Percentiles rank a stretch among this genome's conserved stretches.
These are phyloP conservation scores for Cyprinodon diabolis DNA, from an alignment of 2,797 vertebrate species.

Conservation along the genomic window DNA sequence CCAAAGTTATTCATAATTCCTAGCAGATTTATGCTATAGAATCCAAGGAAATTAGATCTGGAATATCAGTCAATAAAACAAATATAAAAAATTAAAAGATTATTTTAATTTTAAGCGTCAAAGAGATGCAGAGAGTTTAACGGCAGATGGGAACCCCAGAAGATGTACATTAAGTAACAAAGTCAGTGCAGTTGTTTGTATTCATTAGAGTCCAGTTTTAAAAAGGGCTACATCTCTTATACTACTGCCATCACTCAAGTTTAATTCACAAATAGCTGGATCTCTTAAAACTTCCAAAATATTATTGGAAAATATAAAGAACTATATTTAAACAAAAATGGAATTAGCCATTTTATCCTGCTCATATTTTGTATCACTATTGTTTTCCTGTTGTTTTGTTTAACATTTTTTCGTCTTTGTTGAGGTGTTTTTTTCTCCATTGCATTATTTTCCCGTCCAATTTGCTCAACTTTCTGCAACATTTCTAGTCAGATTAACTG, in stretches of 20 bases:
- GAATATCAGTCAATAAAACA: too few species aligned
- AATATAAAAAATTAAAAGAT: too few species aligned
- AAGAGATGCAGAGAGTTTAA: too few species aligned
- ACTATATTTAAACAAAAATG: neutral
- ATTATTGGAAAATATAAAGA: too few species aligned
- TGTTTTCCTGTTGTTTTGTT: neutral
- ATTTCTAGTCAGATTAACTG: slow-evolving; percentile 1
- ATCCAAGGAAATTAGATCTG: neutral
- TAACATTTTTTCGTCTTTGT: neutral
- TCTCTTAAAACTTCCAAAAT: neutral
- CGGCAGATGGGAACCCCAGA: too few species aligned
- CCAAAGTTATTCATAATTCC: neutral
- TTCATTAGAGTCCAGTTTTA: neutral
- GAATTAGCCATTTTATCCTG: neutral
- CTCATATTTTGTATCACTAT: too few species aligned
- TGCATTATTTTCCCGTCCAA: neutral
- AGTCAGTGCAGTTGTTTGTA: too few species aligned
- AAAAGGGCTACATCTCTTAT: neutral
- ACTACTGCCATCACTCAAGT: neutral
- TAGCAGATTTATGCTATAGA: neutral
- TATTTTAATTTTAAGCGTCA: neutral
- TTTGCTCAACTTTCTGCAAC: too few species aligned
- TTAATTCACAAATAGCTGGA: neutral
- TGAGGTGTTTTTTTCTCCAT: neutral
- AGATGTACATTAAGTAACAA: too few species aligned